Percentiles rank a stretch among this genome's conserved stretches.
Conservation (phyloP, 2,888 invertebrate species). For the Calameuta pallipes region DNA sequence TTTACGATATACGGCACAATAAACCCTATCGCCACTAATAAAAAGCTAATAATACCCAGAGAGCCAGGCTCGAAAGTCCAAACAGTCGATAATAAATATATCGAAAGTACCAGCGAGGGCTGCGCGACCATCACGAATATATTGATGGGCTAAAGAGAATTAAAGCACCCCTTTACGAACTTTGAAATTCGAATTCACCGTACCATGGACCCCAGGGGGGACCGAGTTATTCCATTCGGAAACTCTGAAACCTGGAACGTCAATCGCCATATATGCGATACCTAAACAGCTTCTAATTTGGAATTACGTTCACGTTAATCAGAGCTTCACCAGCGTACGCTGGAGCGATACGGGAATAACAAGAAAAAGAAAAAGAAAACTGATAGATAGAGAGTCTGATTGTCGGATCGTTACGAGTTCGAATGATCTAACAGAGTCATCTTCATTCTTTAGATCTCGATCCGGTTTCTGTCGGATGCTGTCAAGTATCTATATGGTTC, state of each 20-base stretch:
- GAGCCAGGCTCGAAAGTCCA: constrained; percentile 19
- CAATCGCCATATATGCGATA: not conserved
- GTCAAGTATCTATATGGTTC: not conserved
- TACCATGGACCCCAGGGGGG: not conserved
- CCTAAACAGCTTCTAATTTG: not conserved
- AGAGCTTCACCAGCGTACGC: not conserved
- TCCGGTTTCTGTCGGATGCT: not conserved
- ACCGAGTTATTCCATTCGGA: not conserved
- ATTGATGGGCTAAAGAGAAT: not conserved
- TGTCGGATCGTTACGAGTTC: not conserved
- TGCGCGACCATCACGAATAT: not conserved
- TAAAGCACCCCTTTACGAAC: not conserved
- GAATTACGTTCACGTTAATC: constrained; percentile 1
- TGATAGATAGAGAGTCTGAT: not conserved
- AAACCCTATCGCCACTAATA: constrained; percentile 27
- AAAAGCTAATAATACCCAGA: constrained; percentile 30
- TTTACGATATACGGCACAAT: constrained; percentile 12
- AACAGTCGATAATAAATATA: constrained; percentile 25
- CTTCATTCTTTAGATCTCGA: not conserved
- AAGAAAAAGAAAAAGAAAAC: not conserved
- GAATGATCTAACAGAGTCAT: not conserved
- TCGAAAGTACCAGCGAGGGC: constrained; percentile 5
- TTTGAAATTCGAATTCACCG: not conserved
- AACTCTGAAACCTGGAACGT: not conserved
- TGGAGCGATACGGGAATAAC: not conserved